Percentiles rank a stretch among this genome's conserved stretches.
Conservation (phyloP, 2,888 invertebrate genomes). For the Arrhopalites spinosus region DNA sequence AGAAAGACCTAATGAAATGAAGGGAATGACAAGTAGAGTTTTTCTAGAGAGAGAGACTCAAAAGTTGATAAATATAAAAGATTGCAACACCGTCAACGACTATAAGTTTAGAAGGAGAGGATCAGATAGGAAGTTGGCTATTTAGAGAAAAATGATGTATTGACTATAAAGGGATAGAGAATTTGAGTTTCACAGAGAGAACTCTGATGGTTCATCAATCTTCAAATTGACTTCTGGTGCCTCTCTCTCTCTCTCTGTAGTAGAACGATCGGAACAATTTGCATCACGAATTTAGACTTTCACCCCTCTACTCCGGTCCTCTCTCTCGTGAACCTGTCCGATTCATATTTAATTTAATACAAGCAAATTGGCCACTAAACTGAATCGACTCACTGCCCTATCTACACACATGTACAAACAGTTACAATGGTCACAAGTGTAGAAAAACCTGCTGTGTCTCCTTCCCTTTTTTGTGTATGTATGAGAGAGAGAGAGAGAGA, state of each 20-base stretch:
- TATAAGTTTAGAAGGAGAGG: neutral
- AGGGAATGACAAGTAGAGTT: slow-evolving; percentile 6
- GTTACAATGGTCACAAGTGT: neutral
- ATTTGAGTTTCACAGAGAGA: neutral
- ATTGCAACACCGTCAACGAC: neutral
- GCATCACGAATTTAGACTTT: slow-evolving; percentile 26
- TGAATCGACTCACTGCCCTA: slow-evolving; percentile 10
- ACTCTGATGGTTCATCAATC: slow-evolving; percentile 28
- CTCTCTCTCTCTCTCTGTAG: neutral
- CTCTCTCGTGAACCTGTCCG: slow-evolving; percentile 19
- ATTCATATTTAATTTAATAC: slow-evolving; percentile 30
- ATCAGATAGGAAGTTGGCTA: slow-evolving; percentile 35
- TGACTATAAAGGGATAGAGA: slow-evolving; percentile 10
- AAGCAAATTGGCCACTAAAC: slow-evolving; percentile 43
- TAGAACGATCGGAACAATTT: slow-evolving; percentile 23
- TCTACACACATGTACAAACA: slow-evolving; percentile 7
- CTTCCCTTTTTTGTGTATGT: slow-evolving; percentile 2
- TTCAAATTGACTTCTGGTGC: slow-evolving; percentile 27
- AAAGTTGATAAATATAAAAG: slow-evolving; percentile 7
- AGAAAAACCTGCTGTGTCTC: neutral
- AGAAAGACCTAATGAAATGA: neutral
- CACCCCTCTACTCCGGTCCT: slow-evolving; percentile 28
- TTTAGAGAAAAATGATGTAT: slow-evolving; percentile 35
- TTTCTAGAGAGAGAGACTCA: neutral
- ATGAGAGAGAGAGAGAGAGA: neutral